Base-by-base conservation (phyloP, 2,888 invertebrate species). In the Odontothrips loti region DNA sequence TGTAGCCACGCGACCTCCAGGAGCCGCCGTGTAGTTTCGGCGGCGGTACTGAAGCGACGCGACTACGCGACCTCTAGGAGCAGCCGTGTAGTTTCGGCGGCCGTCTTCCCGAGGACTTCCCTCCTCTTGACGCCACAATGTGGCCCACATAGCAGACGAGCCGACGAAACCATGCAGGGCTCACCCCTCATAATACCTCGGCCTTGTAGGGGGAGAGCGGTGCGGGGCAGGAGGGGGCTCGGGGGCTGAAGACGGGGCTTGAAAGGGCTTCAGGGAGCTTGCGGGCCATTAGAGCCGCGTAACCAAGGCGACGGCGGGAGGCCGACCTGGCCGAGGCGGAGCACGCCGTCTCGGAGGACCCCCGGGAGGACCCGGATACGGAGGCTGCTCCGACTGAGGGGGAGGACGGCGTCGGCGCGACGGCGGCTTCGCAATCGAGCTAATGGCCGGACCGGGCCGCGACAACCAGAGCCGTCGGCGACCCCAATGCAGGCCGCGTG, bases 211-310 rank as follows among this genome's bases (percentile, higher is more conserved):
- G 68, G 23, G 27, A 2, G 27, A 27, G 12, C 20, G 58, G 58
- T 6, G 6, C 20, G 58, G 68, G 68, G 58, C 6, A 2, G 27
- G 68, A 27, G 68, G 23, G 68, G 68, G 27, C 8, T 9, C 27
- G 27, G 68, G 68, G 68, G 12, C 68, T 75, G 27, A 75, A 75
- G 68, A 75, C 23, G 27, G 68, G 68, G 68, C 68, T 75, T 75
- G 68, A 75, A 75, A 75, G 68, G 68, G 68, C 68, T 75, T 75
- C 68, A 75, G 27, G 68, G 68, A 75, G 68, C 68, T 75, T 75
- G 68, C 27, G 68, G 68, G 23, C 68, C 68, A 75, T 75, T 75
- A 75, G 68, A 12, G 68, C 58, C 58, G 17, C 34, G 34, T 43
- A 43, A 43, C 34, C 34, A 43, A 43, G 34, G 34, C 34, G 34